Base-by-base conservation (phyloP, 2,888 invertebrate genomes). In the Lepidocyrtinus sp. region DNA sequence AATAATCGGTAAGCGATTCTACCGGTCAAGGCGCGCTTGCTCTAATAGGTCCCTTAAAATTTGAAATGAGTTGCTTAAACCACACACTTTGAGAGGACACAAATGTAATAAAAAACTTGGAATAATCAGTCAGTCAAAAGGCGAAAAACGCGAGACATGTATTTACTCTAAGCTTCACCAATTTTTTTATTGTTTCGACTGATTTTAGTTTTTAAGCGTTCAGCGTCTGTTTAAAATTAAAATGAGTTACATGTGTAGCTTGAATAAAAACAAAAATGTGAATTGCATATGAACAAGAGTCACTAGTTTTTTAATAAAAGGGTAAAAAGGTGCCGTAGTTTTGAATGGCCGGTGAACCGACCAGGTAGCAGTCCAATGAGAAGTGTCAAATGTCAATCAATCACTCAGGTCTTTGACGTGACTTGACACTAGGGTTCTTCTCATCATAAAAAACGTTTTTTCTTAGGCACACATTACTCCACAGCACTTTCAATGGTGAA, bases 301-400 rank as follows among this genome's bases (percentile, higher is more conserved):
- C n/a, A 19, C 36, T 46, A 19, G n/a, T 12, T 25, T 62, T 74
- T 74, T 46, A 67, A 59, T 59, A 59, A 59, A 45, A 15, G 2
- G 50, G 27, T 21, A 46, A 62, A 45, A 75, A 75, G 69, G 70
- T 55, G 70, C 36, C 64, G 70, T 64, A 55, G 62, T 45, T 75
- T 45, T 19, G 50, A 12, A 7, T 36, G 36, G 36, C 12, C 36
- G 36, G 36, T 36, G 5, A 12, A 12, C 36, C 36, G 36, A 36
- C 36, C 36, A 36, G 36, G 36, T 36, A 70, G 64, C 17, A 45
- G 77, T 77, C 77, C 65, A 69, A 74, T 74, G 73, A 59, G 64
- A 76, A 75, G 82, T 82, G 82, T 82, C 82, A 82, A 82, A 79
- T 82, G 82, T 82, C 82, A 82, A 82, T 82, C 82, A 82, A 79